These are phyloP conservation scores for Colletes latitarsis DNA, from an alignment of 1,140 invertebrate genomes.

Conservation along the genomic window DNA sequence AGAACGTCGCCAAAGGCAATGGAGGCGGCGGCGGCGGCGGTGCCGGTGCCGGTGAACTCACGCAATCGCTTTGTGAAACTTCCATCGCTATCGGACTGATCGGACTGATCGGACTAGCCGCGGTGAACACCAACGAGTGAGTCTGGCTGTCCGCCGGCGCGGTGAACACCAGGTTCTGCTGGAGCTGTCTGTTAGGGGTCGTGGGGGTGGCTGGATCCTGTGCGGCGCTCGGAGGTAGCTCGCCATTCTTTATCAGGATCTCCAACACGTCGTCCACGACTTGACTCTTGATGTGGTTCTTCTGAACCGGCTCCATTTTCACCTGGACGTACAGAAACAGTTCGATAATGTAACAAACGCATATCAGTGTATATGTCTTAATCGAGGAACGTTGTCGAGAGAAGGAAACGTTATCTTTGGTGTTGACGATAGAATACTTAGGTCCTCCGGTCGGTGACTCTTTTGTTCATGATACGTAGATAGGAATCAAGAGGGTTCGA, in stretches of 20 bases:
- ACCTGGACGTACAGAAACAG: constrained; percentile 63
- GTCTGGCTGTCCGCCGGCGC: constrained; percentile 73
- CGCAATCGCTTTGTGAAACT: constrained; percentile 73
- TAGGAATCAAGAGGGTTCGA: no score
- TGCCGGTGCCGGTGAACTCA: constrained; percentile 75
- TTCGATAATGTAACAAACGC: not conserved
- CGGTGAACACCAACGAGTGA: constrained; percentile 74
- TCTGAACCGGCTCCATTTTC: constrained; percentile 79
- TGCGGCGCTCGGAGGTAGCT: constrained; percentile 93
- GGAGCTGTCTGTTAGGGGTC: constrained; percentile 79
- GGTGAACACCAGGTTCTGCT: constrained; percentile 78
- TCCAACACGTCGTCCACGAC: constrained; percentile 97
- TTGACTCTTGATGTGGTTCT: constrained; percentile 88
- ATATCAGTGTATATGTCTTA: no score
- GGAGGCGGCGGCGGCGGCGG: constrained; percentile 80
- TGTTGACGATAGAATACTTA: no score
- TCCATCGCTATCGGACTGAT: constrained; percentile 80
- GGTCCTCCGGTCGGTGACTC: no score
- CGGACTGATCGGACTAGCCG: constrained; percentile 74
- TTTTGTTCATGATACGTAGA: no score
- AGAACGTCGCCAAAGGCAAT: constrained; percentile 79
- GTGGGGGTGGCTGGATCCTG: constrained; percentile 88
- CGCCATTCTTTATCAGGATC: constrained; percentile 96
- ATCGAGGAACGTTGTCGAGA: no score
- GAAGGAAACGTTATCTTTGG: no score